Percentiles rank a stretch among this genome's conserved stretches.
These are phyloP conservation scores for Amphiura filiformis DNA, from an alignment of 35 echinoderm and acorn worm species.

Conservation along the genomic window DNA sequence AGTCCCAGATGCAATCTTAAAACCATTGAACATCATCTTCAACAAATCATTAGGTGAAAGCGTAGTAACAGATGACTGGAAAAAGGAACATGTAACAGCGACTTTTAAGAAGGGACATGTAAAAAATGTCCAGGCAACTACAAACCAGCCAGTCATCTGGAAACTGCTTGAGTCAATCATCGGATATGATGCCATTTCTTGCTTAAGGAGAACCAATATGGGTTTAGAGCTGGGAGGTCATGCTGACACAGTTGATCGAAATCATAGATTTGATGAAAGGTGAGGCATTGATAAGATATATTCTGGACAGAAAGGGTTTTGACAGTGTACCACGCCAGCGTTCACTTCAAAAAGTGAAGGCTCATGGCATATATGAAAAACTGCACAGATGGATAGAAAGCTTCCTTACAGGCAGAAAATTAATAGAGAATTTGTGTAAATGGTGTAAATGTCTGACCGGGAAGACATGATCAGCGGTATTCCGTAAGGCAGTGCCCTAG, in stretches of 20 bases:
- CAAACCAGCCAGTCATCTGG: conserved; percentile 28
- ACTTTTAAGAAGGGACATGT: conserved; percentile 20
- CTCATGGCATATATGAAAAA: conserved; percentile 13
- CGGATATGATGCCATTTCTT: background rate
- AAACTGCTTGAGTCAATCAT: conserved; percentile 36
- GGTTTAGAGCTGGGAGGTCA: conserved; percentile 34
- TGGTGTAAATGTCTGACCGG: background rate
- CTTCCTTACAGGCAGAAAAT: background rate
- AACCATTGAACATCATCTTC: conserved; percentile 36
- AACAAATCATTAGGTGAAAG: background rate
- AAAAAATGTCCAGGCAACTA: background rate
- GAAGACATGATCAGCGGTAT: too few relatives aligned
- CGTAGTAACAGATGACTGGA: background rate
- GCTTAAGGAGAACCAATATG: conserved; percentile 40
- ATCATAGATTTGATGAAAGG: conserved; percentile 37
- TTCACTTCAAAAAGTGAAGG: conserved; percentile 19
- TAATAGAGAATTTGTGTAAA: conserved; percentile 20
- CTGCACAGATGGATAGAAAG: conserved; percentile 16
- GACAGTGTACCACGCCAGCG: conserved; percentile 29
- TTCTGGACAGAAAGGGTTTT: conserved; percentile 22
- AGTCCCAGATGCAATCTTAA: background rate
- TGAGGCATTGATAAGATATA: conserved; percentile 5
- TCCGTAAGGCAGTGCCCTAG: conserved; percentile 44
- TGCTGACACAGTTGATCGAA: conserved; percentile 19
- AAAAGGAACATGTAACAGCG: background rate